Base-by-base conservation (phyloP, 2,888 invertebrate genomes). In the Leucoma salicis region DNA sequence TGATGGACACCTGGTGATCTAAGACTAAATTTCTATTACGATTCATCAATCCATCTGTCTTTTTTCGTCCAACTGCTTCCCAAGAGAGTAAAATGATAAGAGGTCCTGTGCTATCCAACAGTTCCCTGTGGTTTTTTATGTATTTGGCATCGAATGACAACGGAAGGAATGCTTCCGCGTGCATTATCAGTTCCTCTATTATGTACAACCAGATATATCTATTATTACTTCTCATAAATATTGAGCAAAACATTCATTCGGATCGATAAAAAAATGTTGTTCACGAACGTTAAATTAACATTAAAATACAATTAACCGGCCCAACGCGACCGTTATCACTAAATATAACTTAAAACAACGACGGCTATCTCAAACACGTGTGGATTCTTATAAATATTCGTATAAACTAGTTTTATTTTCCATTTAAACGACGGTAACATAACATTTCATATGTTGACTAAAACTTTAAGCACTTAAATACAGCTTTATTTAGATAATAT, bases 111-210 rank as follows among this genome's bases (percentile, higher is more conserved):
- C n/a, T n/a, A n/a, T n/a, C n/a, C n/a, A n/a, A n/a, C n/a, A n/a
- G n/a, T n/a, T n/a, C n/a, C n/a, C n/a, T n/a, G n/a, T n/a, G n/a
- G n/a, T n/a, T n/a, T n/a, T n/a, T n/a, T n/a, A n/a, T n/a, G n/a
- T n/a, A n/a, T n/a, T n/a, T n/a, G n/a, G n/a, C n/a, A n/a, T n/a
- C n/a, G n/a, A n/a, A n/a, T n/a, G n/a, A n/a, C n/a, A n/a, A 12
- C 7, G 28, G 11, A 12, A 11, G 11, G 11, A 2, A 12, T 15
- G 31, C 14, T 31, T 31, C 31, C 31, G 31, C n/a, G 14, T 31
- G n/a, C 14, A 13, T 31, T 31, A 31, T 31, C 31, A 31, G 31
- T 31, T 31, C 31, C 31, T n/a, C n/a, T 31, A 31, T n/a, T 21
- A 14, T 31, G 10, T 15, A 14, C 14, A 14, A 31, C 15, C 31